Base-by-base conservation (phyloP, 2,888 invertebrate species). In the Drosophila koepferae region DNA sequence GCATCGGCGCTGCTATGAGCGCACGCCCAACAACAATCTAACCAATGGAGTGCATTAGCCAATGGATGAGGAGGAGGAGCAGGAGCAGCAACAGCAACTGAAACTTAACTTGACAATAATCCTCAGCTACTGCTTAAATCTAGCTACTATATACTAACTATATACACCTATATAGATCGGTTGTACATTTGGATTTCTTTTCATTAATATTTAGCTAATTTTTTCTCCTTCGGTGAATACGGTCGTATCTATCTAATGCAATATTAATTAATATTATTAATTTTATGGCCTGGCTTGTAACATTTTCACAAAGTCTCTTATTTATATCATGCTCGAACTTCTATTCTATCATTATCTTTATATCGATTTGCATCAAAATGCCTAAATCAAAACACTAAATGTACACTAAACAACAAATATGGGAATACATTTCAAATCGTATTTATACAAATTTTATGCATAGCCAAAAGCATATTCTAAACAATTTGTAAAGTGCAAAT, bases 1-100 rank as follows among this genome's bases (percentile, higher is more conserved):
- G 94, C 96, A 98, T 94, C 95, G 98, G 91, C 95, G 99, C 91
- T 95, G 94, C 82, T 99, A 99, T 90, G 94, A 95, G 76, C 91
- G 93, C 62, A 90, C 92, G 60, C 91, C 92, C 10, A 91, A 81
- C 44, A 89, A 84, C 46, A 89, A 84, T 43, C 88, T 92, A 54
- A 86, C 86, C 62, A 92, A 92, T 68, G 92, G 92, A 18, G 86
- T 91, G 31, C 92, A 92, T 64, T 92, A 81, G 75, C 56, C 62
- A 46, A 23, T 23, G 46, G 14, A 43, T 10, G 20, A 46, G 46
- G 14, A 14, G 55, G 55, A 41, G 46, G 18, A 31, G 18, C 31
- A 18, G 14, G 18, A 43, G 16, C 31, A 43, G 16, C 31, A 14
- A 9, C 43, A 44, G 40, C 51, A 40, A 66, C 44, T 60, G 34